Conservation (phyloP, 64 coral and sea anemone genomes). For the Montipora foliosa region DNA sequence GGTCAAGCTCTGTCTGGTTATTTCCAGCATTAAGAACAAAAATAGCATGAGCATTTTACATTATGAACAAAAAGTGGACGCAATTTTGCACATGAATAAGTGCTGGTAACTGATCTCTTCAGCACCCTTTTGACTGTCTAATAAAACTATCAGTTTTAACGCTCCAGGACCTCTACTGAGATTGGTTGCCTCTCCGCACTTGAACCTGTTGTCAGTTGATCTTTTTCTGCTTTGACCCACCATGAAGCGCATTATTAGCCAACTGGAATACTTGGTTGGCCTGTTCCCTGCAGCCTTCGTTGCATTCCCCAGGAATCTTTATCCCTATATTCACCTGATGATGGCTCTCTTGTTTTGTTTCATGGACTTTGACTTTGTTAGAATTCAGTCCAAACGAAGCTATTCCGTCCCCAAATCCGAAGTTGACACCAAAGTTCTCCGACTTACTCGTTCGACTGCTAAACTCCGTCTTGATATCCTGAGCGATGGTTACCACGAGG, state of each 20-base stretch:
- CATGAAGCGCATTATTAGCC: conserved; percentile 27
- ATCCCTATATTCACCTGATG: conserved; percentile 3
- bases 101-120: too few species aligned
- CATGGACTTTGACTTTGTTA: conserved; percentile 7
- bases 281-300: conserved; percentile 18
- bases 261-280: conserved; percentile 6
- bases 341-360: conserved; percentile 6
- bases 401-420: not conserved
- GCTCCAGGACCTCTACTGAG: too few species aligned
- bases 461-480: conserved; percentile 9
- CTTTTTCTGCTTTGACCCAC: conserved; percentile 17
- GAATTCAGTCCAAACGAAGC: not conserved
- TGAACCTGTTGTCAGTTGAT: not conserved
- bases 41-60: too few species aligned
- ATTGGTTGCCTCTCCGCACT: too few species aligned
- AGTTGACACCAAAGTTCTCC: conserved; percentile 14
- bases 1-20: too few species aligned
- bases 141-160: too few species aligned
- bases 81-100: too few species aligned
- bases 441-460: conserved; percentile 16
- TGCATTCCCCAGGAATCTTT: not conserved
- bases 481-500: conserved; percentile 45
- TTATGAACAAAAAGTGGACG: too few species aligned
- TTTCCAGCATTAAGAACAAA: too few species aligned
- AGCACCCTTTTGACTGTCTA: too few species aligned